phyloP scores from a whole-genome alignment of 2,797 vertebrate genomes.

The Poecile montanus region DNA sequence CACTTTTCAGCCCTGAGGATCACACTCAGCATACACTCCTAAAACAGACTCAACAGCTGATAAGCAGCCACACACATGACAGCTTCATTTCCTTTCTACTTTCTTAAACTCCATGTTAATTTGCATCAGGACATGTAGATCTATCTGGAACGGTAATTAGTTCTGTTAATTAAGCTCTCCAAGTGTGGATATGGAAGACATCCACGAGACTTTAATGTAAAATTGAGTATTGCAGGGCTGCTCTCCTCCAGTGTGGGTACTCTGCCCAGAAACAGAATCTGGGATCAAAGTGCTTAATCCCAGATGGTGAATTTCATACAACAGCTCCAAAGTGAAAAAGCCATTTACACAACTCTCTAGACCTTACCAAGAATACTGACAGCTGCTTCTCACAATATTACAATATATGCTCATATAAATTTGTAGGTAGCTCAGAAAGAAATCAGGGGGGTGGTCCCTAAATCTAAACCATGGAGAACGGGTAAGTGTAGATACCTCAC shows the following conservation, averaged over 20 bases:
- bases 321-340: neutral
- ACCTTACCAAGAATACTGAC: neutral
- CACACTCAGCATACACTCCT: neutral
- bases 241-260: neutral
- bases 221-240: neutral
- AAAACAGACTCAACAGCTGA: neutral
- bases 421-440: neutral
- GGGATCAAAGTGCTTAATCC: neutral
- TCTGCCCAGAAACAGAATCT: neutral
- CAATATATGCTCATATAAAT: neutral
- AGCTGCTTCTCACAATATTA: neutral
- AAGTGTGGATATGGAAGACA: neutral
- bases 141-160: neutral
- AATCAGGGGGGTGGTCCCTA: neutral
- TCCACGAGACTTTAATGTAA: neutral
- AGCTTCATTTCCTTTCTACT: neutral
- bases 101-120: neutral
- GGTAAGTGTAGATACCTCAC: neutral
- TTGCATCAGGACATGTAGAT: neutral
- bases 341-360: neutral
- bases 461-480: accelerated
- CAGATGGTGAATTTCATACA: accelerated
- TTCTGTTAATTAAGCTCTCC: conserved; percentile 28
- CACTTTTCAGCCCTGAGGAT: neutral
- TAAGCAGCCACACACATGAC: neutral